Conservation (phyloP, 2,888 invertebrate genomes). For the Odontocolon sp. region DNA sequence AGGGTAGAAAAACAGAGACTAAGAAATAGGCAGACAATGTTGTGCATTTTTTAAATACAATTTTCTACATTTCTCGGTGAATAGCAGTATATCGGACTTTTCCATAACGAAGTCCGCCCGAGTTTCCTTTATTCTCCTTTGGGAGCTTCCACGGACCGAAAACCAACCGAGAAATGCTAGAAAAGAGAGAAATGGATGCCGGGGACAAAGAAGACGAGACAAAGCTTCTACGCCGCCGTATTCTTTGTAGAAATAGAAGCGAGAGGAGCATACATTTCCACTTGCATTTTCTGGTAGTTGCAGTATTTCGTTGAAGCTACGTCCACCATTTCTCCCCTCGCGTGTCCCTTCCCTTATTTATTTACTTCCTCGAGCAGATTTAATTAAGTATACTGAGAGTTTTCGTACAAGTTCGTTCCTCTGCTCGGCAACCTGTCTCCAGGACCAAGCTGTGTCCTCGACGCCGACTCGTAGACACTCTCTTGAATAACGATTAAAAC, state of each 20-base stretch:
- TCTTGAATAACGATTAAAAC: slow-evolving; percentile 45
- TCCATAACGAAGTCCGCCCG: slow-evolving; percentile 8
- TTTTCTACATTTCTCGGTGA: slow-evolving; percentile 50
- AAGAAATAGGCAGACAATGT: slow-evolving; percentile 33
- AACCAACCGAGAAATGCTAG: slow-evolving; percentile 5
- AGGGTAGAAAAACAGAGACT: not conserved
- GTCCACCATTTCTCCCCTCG: not conserved
- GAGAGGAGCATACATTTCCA: not conserved
- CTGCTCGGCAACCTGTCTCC: not conserved
- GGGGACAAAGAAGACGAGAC: slow-evolving; percentile 17
- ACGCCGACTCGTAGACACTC: slow-evolving; percentile 10
- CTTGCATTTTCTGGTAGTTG: slow-evolving; percentile 27
- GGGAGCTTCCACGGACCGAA: slow-evolving; percentile 15
- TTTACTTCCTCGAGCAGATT: slow-evolving; percentile 45
- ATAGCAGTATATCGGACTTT: slow-evolving; percentile 30
- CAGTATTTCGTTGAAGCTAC: slow-evolving; percentile 30
- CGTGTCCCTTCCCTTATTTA: slow-evolving; percentile 35
- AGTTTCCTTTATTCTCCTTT: slow-evolving; percentile 21
- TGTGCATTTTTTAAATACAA: slow-evolving; percentile 65
- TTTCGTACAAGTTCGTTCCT: slow-evolving; percentile 12
- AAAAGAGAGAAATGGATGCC: not conserved
- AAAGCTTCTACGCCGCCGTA: slow-evolving; percentile 42
- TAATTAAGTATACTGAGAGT: slow-evolving; percentile 52
- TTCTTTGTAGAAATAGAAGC: slow-evolving; percentile 46
- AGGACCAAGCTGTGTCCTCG: slow-evolving; percentile 27